Evolutionary conservation across 2,888 invertebrate species (phyloP).

Genomic region (Unio pictorum): DNA sequence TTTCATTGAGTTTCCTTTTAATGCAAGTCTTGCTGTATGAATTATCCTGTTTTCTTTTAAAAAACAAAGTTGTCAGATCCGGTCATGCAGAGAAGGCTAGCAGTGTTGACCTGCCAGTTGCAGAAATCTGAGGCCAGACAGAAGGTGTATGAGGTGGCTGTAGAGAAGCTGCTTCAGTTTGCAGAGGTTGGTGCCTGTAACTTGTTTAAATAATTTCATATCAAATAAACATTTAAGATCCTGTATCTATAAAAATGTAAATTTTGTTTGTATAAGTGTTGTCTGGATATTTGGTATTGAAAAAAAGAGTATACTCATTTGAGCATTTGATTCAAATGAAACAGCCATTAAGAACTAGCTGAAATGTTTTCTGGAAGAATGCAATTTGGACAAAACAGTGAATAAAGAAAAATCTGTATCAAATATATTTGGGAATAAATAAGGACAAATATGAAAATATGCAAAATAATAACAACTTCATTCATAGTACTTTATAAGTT

Average conservation of each 20-base stretch:
- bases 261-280: background rate
- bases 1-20: too few relatives aligned
- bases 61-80: slow-evolving; percentile 29
- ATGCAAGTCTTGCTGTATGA: too few relatives aligned
- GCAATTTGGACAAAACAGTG: too few relatives aligned
- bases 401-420: too few relatives aligned
- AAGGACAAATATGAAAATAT: too few relatives aligned
- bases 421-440: too few relatives aligned
- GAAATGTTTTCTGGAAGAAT: too few relatives aligned
- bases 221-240: background rate
- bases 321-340: too few relatives aligned
- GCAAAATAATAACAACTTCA: too few relatives aligned
- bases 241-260: background rate
- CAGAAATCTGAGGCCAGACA: slow-evolving; percentile 63
- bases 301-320: background rate
- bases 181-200: slow-evolving; percentile 49
- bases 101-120: slow-evolving; percentile 66
- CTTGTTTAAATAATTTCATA: background rate
- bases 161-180: slow-evolving; percentile 66
- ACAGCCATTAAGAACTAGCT: too few relatives aligned
- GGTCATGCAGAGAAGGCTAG: slow-evolving; percentile 56
- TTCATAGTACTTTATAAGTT: too few relatives aligned
- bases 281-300: background rate
- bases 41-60: too few relatives aligned
- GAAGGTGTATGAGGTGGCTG: slow-evolving; percentile 69